A percentile compares a stretch with the other conserved stretches of the same genome.
These are phyloP conservation scores for Pocillopora grandis DNA, from an alignment of 92 coral and sea anemone species.

Conservation along the genomic window DNA sequence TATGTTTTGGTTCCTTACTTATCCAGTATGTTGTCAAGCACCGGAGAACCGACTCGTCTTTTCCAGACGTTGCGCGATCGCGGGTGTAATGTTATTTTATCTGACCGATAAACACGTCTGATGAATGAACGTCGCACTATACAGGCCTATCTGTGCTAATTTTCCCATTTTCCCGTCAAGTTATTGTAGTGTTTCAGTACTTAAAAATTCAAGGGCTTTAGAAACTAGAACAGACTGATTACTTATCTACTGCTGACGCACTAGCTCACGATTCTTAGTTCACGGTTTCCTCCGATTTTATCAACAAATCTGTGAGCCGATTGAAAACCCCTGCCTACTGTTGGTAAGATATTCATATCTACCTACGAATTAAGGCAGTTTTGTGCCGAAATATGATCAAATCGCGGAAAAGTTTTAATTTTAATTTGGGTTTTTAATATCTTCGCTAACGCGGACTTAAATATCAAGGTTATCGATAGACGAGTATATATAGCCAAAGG, in stretches of 20 bases:
- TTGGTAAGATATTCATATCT: neutral
- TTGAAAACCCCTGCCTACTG: neutral
- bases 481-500: neutral
- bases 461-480: neutral
- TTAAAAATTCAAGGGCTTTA: slow-evolving; percentile 4
- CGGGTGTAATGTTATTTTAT: neutral
- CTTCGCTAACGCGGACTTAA: neutral
- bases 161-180: neutral
- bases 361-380: neutral
- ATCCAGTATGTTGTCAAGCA: slow-evolving; percentile 23
- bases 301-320: neutral
- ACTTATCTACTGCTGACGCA: slow-evolving; percentile 5
- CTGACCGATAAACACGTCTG: neutral
- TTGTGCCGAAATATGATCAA: neutral
- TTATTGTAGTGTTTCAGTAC: slow-evolving; percentile 6
- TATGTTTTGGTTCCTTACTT: slow-evolving; percentile 26
- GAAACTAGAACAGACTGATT: slow-evolving; percentile 7
- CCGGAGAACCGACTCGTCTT: neutral
- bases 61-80: slow-evolving; percentile 5
- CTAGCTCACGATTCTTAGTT: no score
- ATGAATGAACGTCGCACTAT: neutral
- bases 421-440: neutral
- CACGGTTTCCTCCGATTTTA: neutral
- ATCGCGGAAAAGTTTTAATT: neutral
- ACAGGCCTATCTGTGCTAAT: neutral